A percentile compares a stretch with the other conserved stretches of the same genome.
Conservation (phyloP, 2,113 vertebrate species). For the Cettia cetti region DNA sequence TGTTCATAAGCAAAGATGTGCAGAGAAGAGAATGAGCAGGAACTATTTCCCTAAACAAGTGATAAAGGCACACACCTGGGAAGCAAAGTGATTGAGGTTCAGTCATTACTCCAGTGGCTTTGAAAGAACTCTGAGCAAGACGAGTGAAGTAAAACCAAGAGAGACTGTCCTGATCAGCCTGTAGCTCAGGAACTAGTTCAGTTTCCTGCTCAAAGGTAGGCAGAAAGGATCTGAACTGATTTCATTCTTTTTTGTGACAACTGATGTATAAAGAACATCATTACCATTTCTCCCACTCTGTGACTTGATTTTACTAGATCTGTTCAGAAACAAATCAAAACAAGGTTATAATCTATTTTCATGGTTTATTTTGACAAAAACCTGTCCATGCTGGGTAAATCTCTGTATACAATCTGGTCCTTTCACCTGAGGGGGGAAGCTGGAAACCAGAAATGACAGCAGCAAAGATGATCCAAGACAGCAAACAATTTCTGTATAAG, state of each 20-base stretch:
- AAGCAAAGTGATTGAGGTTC: background rate
- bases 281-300: background rate
- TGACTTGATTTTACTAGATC: background rate
- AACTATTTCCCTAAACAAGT: background rate
- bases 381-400: background rate
- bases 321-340: slow-evolving; percentile 3
- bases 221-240: background rate
- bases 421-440: background rate
- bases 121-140: background rate
- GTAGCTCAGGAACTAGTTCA: background rate
- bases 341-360: background rate
- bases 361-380: background rate
- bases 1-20: background rate
- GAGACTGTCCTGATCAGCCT: background rate
- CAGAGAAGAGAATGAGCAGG: background rate
- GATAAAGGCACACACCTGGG: background rate
- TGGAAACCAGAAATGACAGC: background rate
- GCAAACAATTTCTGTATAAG: background rate
- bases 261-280: background rate
- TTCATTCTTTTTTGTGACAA: background rate
- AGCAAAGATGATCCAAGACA: background rate
- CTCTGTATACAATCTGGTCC: background rate
- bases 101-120: background rate
- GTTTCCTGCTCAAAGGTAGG: background rate
- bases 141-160: background rate